Percentiles rank a stretch among this genome's conserved stretches.
These are phyloP conservation scores for Metopia argyrocephala DNA, from an alignment of 2,888 invertebrate genomes.

Conservation along the genomic window DNA sequence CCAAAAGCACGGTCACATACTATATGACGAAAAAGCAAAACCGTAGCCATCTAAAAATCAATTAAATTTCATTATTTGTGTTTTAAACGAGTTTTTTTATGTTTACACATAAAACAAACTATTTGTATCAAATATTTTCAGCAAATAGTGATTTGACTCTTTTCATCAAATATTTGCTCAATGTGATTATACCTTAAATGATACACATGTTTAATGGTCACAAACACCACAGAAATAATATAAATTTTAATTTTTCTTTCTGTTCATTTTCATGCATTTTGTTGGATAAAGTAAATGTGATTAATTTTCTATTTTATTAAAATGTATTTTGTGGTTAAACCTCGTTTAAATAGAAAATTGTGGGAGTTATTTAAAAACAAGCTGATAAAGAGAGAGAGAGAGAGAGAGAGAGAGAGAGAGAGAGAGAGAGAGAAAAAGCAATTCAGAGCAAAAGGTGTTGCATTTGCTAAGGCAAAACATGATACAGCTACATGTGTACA, in stretches of 20 bases:
- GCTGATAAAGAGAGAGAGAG: too few species aligned
- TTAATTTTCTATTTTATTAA: slow-evolving; percentile 56
- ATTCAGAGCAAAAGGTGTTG: slow-evolving; percentile 20
- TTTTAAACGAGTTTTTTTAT: too few species aligned
- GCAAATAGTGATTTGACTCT: too few species aligned
- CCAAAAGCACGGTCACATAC: too few species aligned
- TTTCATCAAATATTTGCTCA: too few species aligned
- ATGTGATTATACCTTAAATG: too few species aligned
- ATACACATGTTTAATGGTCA: too few species aligned
- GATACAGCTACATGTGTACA: slow-evolving; percentile 16
- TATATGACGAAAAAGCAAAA: too few species aligned
- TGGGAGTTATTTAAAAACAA: background rate
- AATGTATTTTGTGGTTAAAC: slow-evolving; percentile 1
- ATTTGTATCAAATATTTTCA: too few species aligned
- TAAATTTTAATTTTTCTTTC: background rate
- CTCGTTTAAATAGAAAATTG: background rate
- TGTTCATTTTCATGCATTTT: background rate
- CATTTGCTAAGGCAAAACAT: slow-evolving; percentile 28
- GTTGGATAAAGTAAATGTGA: slow-evolving; percentile 34
- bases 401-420: background rate
- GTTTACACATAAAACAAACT: too few species aligned
- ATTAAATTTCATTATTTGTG: too few species aligned
- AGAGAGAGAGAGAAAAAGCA: background rate
- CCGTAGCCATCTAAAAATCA: too few species aligned
- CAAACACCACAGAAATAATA: background rate